A percentile compares a stretch with the other conserved stretches of the same genome.
These are phyloP conservation scores for Ailurus styani DNA, from an alignment of 2,113 vertebrate species.

Conservation along the genomic window DNA sequence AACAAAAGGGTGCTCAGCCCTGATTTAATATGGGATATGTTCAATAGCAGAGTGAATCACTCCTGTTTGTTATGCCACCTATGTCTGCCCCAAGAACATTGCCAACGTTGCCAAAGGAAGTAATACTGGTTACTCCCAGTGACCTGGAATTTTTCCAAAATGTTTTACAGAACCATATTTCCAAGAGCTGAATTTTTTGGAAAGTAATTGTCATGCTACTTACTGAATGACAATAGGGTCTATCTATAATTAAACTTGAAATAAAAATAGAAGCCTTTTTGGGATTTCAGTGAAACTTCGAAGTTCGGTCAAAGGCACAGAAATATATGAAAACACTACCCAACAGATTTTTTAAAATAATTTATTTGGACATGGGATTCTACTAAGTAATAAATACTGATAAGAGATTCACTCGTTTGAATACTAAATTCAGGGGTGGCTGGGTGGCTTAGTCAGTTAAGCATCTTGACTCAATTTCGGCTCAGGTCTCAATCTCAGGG, in stretches of 20 bases:
- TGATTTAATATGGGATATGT: neutral
- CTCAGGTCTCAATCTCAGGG: neutral
- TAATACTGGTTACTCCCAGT: neutral
- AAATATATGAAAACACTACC: neutral
- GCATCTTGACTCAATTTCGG: neutral
- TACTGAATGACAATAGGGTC: neutral
- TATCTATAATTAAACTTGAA: conserved; percentile 7
- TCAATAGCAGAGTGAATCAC: conserved; percentile 34
- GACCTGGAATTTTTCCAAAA: conserved; percentile 16
- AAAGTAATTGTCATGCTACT: neutral
- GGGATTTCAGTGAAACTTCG: neutral
- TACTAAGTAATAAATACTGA: neutral
- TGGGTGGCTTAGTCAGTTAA: neutral
- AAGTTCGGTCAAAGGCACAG: neutral
- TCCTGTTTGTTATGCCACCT: neutral
- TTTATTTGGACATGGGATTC: neutral
- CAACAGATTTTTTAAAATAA: neutral
- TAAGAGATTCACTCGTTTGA: neutral
- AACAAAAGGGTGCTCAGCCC: conserved; percentile 15
- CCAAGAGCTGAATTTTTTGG: neutral
- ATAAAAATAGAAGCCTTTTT: neutral
- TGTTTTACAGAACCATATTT: conserved; percentile 10
- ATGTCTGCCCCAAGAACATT: neutral
- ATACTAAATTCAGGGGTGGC: neutral
- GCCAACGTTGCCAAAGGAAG: neutral